Base-by-base conservation (phyloP, 2,888 invertebrate genomes). In the Aspidiotus destructor region DNA sequence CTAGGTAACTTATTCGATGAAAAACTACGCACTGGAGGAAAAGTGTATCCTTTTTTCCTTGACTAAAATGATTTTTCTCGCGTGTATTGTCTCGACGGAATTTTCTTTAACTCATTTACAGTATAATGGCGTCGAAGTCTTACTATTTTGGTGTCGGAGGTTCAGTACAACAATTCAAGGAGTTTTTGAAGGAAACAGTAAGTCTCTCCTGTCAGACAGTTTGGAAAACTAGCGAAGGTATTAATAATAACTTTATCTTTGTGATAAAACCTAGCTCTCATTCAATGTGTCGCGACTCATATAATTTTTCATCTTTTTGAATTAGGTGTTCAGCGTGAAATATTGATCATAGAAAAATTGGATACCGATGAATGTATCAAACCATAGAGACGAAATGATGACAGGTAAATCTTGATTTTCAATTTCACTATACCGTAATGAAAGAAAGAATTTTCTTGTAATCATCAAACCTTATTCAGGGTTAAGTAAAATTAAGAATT, bases 131-230 rank as follows among this genome's bases (percentile, higher is more conserved):
- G 65, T 95, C 92, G 5, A 98, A 97, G 81, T 84, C 85, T 13
- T 86, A 88, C 78, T 98, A 98, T 78, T 97, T 97, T 81, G 97
- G 97, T 71, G 92, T 96, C 28, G 96, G 96, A 11, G 97, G 97
- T 63, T 87, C 92, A 11, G 80, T 86, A 54, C 79, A 85, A 71
- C 83, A 87, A 73, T 97, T 96, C 81, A 84, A 87, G 77, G 77
- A 82, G 58, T 76, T 81, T 63, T 73, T 93, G 8, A 75, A 79
- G 70, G 78, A 83, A 74, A 78, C 40, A 8, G 10, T 79, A 40
- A 73, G 77, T 55, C 85, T 92, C 74, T 74, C 79, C 41, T 78
- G 79, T 71, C 77, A 81, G 74, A 78, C 81, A 44, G 81, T 85
- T 64, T 89, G 88, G 88, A 83, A 79, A 75, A 85, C 82, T 75